These are phyloP conservation scores for Mylabris phalerata DNA, from an alignment of 1,140 invertebrate genomes.

Conservation along the genomic window DNA sequence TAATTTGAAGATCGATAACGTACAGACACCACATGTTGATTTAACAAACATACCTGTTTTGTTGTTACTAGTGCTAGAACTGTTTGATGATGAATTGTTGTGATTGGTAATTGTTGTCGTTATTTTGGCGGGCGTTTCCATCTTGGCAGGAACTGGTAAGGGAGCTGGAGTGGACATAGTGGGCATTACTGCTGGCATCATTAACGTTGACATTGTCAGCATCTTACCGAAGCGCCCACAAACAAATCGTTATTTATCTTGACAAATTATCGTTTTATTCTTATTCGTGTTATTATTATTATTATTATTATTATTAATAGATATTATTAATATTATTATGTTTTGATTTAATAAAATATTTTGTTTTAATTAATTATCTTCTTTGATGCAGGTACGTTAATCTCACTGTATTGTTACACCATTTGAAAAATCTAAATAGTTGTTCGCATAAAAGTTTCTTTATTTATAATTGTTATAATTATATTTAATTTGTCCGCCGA, in stretches of 20 bases:
- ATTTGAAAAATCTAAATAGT: conserved; percentile 6
- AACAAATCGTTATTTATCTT: not conserved
- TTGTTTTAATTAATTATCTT: not conserved
- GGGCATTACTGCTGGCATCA: conserved; percentile 40
- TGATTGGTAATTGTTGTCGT: conserved; percentile 27
- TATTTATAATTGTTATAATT: too few species aligned
- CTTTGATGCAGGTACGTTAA: conserved; percentile 25
- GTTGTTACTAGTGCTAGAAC: conserved; percentile 22
- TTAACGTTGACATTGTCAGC: conserved; percentile 41
- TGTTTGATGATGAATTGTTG: conserved; percentile 15
- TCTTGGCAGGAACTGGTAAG: conserved; percentile 34
- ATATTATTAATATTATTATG: too few species aligned
- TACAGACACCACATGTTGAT: conserved; percentile 3
- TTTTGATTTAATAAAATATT: not conserved
- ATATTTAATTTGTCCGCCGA: not conserved
- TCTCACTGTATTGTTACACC: conserved; percentile 27
- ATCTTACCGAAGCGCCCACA: conserved; percentile 20
- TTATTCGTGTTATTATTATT: too few species aligned
- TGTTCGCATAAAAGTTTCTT: too few species aligned
- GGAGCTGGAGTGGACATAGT: conserved; percentile 32
- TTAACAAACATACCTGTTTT: conserved; percentile 30
- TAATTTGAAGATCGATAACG: not conserved
- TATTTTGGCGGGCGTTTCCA: conserved; percentile 33
- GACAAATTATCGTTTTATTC: not conserved
- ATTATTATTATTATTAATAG: too few species aligned